Base-by-base conservation (phyloP, 2,888 invertebrate genomes). In the Lypha dubia region DNA sequence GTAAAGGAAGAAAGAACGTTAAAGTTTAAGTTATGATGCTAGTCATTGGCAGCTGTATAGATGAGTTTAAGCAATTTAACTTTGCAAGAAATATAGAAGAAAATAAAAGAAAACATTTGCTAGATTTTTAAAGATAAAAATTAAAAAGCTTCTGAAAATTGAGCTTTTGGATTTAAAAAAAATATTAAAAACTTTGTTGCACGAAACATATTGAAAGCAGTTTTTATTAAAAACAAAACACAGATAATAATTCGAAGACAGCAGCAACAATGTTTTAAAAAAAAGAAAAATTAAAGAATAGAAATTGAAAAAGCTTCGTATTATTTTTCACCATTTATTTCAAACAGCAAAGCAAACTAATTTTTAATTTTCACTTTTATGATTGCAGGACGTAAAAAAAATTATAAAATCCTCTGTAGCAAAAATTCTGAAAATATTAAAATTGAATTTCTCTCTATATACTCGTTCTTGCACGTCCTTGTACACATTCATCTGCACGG, bases 41-140 rank as follows among this genome's bases (percentile, higher is more conserved):
- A 74, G 84, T 84, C 81, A 84, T 84, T 70, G 84, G 84, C 84
- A 84, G 84, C 84, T 81, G 81, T 53, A 81, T 77, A 46, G 77
- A 84, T 58, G 84, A 74, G 77, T 79, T 74, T 63, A 73, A 81
- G 74, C 81, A 84, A 81, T 77, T 84, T 80, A 80, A 84, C 67
- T 84, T 84, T 79, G 62, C 22, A 28, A 38, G 17, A 6, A 46
- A 58, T 35, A 58, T 35, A 17, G 53, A 32, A 46, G 44, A 24
- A 53, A 58, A 35, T 49, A 17, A 35, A 35, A 56, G 24, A 75
- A n/a, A n/a, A n/a, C 65, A 35, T 49, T 41, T 20, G 3, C 0
- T 13, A 71, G 46, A 44, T 46, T 49, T 32, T n/a, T 35, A 11
- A 56, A 63, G 46, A 49, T 24, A 41, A 28, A 62, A 77, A 68